Evolutionary conservation across 2,797 vertebrate species (phyloP), one percentile per base, ranked within the genome.

Genomic region (Hydrophis major): DNA sequence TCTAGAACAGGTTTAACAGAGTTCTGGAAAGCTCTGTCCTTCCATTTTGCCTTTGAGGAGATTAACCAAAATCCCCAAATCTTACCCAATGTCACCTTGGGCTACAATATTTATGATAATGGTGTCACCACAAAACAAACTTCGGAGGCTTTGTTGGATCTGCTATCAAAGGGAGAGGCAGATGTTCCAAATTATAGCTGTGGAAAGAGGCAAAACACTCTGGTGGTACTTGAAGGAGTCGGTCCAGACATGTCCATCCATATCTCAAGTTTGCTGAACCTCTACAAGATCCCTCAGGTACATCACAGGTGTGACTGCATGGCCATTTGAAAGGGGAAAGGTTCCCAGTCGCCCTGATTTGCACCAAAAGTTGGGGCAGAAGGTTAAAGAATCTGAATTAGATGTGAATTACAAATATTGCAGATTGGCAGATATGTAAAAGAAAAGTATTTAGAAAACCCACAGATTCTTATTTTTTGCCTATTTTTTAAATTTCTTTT

Each of bases 221-320:
- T 89, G 59, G 11, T 27, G 14, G 37, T 89, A 0, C 6, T 89
- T 28, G 88, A 89, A 89, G 60, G 11, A 16, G 25, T 60, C 4
- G 3, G 28, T 7, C 14, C 60, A 32, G 88, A 63, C 16, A 50
- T 89, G 22, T 89, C 88, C 37, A 28, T n/a, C 42, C 88, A 63
- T 4, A 89, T 89, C 25, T 42, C 87, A 42, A 61, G 1, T 11
- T 42, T 89, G 57, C 37, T 60, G 57, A 28, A 27, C 1, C 28
- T 59, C 59, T 63, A 47, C 88, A 89, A 89, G 61, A 89, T 89
- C 59, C 13, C 88, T n/a, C 88, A 89, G 88, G 88, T 89, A 63
- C 22, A 10, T 27, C 20, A 10, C 47, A 28, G 47, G 22, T 32
- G 4, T 25, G 47, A 47, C 3, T 28, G 78, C 7, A 5, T 25